Conservation (phyloP, 2,113 vertebrate genomes). For the Labeo rohita region DNA sequence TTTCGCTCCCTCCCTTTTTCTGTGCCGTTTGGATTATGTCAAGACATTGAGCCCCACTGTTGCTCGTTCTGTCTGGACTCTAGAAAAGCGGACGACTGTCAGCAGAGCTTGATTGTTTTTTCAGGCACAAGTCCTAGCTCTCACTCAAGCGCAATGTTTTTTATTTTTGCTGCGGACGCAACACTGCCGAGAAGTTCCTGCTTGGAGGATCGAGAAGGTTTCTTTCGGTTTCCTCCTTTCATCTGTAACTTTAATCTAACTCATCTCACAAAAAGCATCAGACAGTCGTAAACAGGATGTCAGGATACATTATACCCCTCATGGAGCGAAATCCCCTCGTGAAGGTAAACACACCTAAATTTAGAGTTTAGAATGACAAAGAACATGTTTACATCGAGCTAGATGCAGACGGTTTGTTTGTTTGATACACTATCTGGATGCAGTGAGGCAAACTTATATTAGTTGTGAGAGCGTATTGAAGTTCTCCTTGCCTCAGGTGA, state of each 20-base stretch:
- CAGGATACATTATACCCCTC: not conserved
- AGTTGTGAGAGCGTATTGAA: constrained; percentile 53
- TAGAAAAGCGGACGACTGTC: constrained; percentile 37
- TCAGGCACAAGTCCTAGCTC: constrained; percentile 51
- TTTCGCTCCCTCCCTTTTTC: not conserved
- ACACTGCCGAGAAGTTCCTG: constrained; percentile 34
- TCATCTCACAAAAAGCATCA: constrained; percentile 8
- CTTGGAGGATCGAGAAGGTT: constrained; percentile 17
- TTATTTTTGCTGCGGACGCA: not conserved
- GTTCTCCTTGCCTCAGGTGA: constrained; percentile 68
- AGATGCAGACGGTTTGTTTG: constrained; percentile 25
- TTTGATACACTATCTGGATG: constrained; percentile 26
- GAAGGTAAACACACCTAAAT: not conserved
- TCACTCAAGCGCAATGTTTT: constrained; percentile 20
- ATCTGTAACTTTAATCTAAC: not conserved
- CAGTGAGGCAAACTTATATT: constrained; percentile 54
- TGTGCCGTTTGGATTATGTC: constrained; percentile 17
- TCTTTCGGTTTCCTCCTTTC: not conserved
- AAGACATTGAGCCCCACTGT: constrained; percentile 21
- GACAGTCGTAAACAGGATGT: constrained; percentile 20
- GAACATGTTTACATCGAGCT: constrained; percentile 17
- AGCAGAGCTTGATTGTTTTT: constrained; percentile 54
- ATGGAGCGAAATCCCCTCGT: not conserved
- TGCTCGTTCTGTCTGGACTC: constrained; percentile 54
- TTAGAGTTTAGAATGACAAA: not conserved